Evolutionary conservation across 2,888 invertebrate genomes (phyloP).

Genomic region (Hydrotaea diabolus): DNA sequence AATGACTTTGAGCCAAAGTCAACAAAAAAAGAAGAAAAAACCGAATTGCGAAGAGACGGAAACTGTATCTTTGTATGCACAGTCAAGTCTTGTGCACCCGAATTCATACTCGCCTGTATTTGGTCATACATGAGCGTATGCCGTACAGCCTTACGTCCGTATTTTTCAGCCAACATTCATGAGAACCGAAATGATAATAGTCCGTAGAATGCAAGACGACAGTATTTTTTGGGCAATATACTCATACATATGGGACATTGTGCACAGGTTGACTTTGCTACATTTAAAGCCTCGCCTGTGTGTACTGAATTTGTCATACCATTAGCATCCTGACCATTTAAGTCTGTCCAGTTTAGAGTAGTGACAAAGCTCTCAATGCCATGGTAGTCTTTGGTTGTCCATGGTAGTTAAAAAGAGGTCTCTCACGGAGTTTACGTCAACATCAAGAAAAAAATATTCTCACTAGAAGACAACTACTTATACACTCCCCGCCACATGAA

Average conservation of each 20-base stretch:
- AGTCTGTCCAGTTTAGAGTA: too few relatives aligned
- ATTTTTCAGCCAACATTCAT: conserved; percentile 1
- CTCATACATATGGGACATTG: not conserved
- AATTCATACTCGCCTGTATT: not conserved
- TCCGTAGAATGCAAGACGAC: not conserved
- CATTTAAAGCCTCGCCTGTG: too few relatives aligned
- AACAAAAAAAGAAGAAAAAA: not conserved
- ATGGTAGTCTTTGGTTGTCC: too few relatives aligned
- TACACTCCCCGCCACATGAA: too few relatives aligned
- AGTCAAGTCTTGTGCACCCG: conserved; percentile 5
- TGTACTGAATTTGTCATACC: too few relatives aligned
- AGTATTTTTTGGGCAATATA: not conserved
- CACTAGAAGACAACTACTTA: too few relatives aligned
- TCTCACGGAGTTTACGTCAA: too few relatives aligned
- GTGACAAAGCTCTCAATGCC: too few relatives aligned
- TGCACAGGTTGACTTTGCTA: not conserved
- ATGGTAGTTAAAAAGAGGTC: too few relatives aligned
- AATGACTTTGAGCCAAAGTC: conserved; percentile 45
- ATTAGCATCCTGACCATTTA: too few relatives aligned
- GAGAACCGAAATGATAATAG: conserved; percentile 10
- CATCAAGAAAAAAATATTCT: too few relatives aligned
- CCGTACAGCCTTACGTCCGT: not conserved
- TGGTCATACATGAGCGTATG: not conserved
- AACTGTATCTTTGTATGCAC: conserved; percentile 23
- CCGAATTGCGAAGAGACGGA: not conserved